phyloP scores from a whole-genome alignment of 2,888 invertebrate genomes.

The Gandaritis pyraliata region DNA sequence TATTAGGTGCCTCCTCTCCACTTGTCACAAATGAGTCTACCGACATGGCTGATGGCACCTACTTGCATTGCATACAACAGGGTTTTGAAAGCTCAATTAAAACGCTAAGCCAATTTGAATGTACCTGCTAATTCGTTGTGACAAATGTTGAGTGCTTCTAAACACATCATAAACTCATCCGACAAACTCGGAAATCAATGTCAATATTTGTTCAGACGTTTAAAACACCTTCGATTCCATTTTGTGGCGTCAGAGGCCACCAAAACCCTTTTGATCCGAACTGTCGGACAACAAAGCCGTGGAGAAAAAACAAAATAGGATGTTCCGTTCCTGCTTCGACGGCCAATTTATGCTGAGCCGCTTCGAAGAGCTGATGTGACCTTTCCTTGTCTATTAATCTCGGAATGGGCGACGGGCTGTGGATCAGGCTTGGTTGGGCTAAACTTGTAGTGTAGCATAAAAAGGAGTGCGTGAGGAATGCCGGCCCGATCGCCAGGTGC shows the following conservation, averaged over 20 bases:
- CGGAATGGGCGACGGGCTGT: constrained; percentile 46
- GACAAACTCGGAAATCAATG: constrained; percentile 56
- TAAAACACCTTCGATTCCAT: constrained; percentile 46
- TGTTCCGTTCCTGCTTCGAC: constrained; percentile 62
- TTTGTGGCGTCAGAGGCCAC: constrained; percentile 46
- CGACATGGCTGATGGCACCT: neutral
- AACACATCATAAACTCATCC: constrained; percentile 66
- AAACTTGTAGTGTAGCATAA: constrained; percentile 74
- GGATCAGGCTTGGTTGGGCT: constrained; percentile 64
- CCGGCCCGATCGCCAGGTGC: constrained; percentile 77
- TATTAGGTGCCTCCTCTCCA: neutral
- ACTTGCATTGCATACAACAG: constrained; percentile 17
- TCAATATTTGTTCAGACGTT: constrained; percentile 67
- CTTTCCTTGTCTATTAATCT: constrained; percentile 55
- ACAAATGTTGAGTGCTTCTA: constrained; percentile 57
- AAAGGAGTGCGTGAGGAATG: constrained; percentile 83
- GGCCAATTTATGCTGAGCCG: constrained; percentile 54
- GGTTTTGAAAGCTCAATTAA: constrained; percentile 49
- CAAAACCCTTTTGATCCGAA: constrained; percentile 62
- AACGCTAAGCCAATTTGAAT: constrained; percentile 58
- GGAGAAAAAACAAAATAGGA: constrained; percentile 68
- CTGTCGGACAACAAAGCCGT: constrained; percentile 62
- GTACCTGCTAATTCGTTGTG: constrained; percentile 62
- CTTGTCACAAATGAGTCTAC: constrained; percentile 1
- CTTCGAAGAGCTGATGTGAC: constrained; percentile 50